Evolutionary conservation across 2,888 invertebrate genomes (phyloP), one percentile per base, ranked within the genome.

Genomic region (Luperina testacea): DNA sequence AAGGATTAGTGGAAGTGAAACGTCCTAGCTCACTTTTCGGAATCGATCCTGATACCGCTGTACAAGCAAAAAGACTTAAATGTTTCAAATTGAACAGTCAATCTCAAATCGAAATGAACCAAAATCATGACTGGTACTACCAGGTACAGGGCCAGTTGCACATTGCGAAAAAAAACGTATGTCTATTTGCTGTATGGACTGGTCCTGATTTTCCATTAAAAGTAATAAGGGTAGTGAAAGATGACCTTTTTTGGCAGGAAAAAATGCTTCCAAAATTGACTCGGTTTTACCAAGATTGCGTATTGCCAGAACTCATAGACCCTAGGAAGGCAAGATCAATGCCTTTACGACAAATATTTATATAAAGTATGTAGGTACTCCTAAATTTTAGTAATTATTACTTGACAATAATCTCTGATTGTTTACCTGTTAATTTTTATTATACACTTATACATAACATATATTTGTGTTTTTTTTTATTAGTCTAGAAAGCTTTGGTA

Each of bases 71-170:
- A 53, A 80, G 75, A 51, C 57, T 77, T 0, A 77, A 67, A 72
- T 79, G 61, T 68, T 68, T 73, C 0, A 83, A 83, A 75, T 1
- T 27, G 4, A 38, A 38, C 27, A 70, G 38, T 3, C n/a, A 68
- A 59, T n/a, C 11, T 38, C 27, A 75, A 32, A 2, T 77, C 0
- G 71, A 27, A 8, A 68, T 83, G 4, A 82, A 87, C 38, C 2
- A 9, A 15, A 80, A 78, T 6, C 82, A 83, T 32, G 80, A 85
- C 24, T 87, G 85, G 82, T 80, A 70, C 24, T 83, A 77, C 59
- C 85, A 86, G 13, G 70, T 83, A 3, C 83, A 86, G 38, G 85
- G 80, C 2, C 85, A 86, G 53, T 64, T 83, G 0, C 81, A 84
- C 38, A 71, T 81, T 2, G 65, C 84, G 0, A 75, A 83, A 15